Percentiles rank a stretch among this genome's conserved stretches.
These are phyloP conservation scores for Diarsia rubi DNA, from an alignment of 2,888 invertebrate species.

Conservation along the genomic window DNA sequence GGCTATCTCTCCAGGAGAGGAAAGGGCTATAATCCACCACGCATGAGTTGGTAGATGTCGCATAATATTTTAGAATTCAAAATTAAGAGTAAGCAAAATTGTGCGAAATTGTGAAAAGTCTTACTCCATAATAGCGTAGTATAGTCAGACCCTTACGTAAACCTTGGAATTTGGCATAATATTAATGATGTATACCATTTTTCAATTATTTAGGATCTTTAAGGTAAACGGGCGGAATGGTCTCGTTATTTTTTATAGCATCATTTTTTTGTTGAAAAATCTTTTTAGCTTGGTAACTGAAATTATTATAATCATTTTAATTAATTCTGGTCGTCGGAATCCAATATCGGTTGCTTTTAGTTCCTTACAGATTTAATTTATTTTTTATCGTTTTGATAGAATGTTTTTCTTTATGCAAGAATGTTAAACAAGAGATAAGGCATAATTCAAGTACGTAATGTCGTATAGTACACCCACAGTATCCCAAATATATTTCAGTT, in stretches of 20 bases:
- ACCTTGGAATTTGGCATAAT: constrained; percentile 5
- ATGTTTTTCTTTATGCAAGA: not conserved
- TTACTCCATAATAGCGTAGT: not conserved
- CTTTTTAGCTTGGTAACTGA: not conserved
- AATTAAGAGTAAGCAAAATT: not conserved
- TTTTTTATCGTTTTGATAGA: too few species aligned
- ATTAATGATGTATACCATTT: constrained; percentile 26
- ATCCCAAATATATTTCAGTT: not conserved
- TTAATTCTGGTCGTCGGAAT: not conserved
- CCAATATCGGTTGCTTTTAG: not conserved
- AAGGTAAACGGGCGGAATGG: constrained; percentile 7
- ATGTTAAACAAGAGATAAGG: not conserved
- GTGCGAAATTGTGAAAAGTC: not conserved
- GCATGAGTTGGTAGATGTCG: too few species aligned
- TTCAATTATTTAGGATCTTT: constrained; percentile 39
- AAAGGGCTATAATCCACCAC: too few species aligned
- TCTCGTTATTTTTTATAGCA: constrained; percentile 14
- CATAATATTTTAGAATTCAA: too few species aligned
- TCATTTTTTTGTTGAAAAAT: not conserved
- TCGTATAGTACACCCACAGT: not conserved
- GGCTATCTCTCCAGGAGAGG: too few species aligned
- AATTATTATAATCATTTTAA: not conserved
- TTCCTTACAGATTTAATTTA: not conserved
- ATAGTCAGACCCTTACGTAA: not conserved
- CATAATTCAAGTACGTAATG: too few species aligned